Conservation (phyloP, 2,888 invertebrate species). For the Acanthosepion lycidas region DNA sequence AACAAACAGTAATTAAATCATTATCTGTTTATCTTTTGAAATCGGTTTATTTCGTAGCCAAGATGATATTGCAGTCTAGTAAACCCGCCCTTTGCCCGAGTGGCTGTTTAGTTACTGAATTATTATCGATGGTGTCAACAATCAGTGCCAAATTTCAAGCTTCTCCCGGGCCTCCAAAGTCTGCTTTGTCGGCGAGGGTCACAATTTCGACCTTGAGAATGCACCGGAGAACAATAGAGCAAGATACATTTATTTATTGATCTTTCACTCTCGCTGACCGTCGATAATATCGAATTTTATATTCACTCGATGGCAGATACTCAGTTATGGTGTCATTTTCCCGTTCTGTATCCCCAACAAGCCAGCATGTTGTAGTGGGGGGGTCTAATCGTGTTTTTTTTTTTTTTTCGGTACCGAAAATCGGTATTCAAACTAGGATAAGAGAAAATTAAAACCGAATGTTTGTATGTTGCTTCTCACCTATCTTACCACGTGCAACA, state of each 20-base stretch:
- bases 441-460: too few relatives aligned
- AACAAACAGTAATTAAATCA: neutral
- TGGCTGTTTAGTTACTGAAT: neutral
- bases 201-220: neutral
- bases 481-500: too few relatives aligned
- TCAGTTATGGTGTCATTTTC: neutral
- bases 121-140: neutral
- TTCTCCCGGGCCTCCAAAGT: neutral
- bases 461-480: too few relatives aligned
- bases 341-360: too few relatives aligned
- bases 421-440: too few relatives aligned
- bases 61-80: neutral
- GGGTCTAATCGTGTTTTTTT: too few relatives aligned
- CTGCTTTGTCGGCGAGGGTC: too few relatives aligned
- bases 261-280: too few relatives aligned
- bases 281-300: neutral
- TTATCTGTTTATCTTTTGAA: neutral
- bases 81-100: neutral
- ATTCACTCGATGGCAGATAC: neutral
- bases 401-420: too few relatives aligned
- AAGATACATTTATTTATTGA: neutral
- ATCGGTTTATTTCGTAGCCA: neutral
- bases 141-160: neutral
- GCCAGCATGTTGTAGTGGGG: too few relatives aligned
- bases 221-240: neutral